A percentile compares a stretch with the other conserved stretches of the same genome.
Conservation (phyloP, 1,140 invertebrate species). For the Calephelis nemesis region DNA sequence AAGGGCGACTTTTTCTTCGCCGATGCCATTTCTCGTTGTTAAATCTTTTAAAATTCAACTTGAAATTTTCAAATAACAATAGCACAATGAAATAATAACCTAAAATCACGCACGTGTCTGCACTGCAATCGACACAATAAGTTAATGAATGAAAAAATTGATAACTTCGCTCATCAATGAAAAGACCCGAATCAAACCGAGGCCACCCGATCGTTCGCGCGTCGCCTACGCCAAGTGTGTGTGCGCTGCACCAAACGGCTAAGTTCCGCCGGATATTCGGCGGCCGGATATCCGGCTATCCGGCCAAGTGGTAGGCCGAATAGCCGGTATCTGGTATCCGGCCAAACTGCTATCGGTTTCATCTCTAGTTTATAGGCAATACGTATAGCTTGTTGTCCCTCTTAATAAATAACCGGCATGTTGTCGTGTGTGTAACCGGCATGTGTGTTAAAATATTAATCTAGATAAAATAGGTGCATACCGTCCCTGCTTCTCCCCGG, state of each 20-base stretch:
- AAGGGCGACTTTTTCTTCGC: constrained; percentile 21
- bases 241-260: background rate
- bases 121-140: constrained; percentile 22
- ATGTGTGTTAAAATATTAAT: too few species aligned
- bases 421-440: too few species aligned
- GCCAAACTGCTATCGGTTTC: too few species aligned
- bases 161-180: constrained; percentile 20
- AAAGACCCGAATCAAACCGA: constrained; percentile 17
- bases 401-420: too few species aligned
- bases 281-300: too few species aligned
- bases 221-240: constrained; percentile 18
- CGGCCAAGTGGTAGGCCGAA: too few species aligned
- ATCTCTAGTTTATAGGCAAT: too few species aligned
- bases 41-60: constrained; percentile 1
- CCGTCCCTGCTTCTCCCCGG: constrained; percentile 50
- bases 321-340: too few species aligned
- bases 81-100: constrained; percentile 21
- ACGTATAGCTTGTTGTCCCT: too few species aligned
- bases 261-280: too few species aligned
- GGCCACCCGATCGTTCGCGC: constrained; percentile 11
- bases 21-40: constrained; percentile 23
- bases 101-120: constrained; percentile 23
- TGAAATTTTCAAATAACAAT: constrained; percentile 17
- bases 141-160: constrained; percentile 15
- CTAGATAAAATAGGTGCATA: too few species aligned